These are phyloP conservation scores for Megalopta genalis DNA, from an alignment of 1,140 invertebrate genomes.

Conservation along the genomic window DNA sequence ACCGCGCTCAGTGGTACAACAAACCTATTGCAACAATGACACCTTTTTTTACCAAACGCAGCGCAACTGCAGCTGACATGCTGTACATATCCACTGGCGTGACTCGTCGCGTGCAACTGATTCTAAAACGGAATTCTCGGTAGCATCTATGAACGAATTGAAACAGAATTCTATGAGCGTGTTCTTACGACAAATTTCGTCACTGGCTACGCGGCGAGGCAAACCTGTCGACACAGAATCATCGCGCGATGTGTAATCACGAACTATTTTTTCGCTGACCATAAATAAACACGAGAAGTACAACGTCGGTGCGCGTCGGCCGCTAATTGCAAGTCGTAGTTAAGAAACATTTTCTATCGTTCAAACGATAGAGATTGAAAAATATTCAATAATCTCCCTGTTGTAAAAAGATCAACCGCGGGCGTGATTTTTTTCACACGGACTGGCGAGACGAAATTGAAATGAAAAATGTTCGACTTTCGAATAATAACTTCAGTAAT, in stretches of 20 bases:
- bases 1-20: neutral
- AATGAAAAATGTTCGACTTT: too few species aligned
- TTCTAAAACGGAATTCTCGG: neutral
- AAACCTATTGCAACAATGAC: neutral
- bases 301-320: neutral
- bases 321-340: slow-evolving; percentile 2
- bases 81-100: too few species aligned
- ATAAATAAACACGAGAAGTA: slow-evolving; percentile 34
- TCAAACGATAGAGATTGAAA: neutral
- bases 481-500: too few species aligned
- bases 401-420: too few species aligned
- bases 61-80: neutral
- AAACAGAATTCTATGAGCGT: neutral
- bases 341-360: slow-evolving; percentile 3
- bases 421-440: too few species aligned
- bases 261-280: slow-evolving; percentile 43
- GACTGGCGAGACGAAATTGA: too few species aligned
- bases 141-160: neutral
- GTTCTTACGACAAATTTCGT: slow-evolving; percentile 40
- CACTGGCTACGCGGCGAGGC: slow-evolving; percentile 1
- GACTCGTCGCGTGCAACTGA: neutral
- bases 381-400: too few species aligned
- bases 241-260: slow-evolving; percentile 21
- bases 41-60: neutral
- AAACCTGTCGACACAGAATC: neutral